A percentile compares a stretch with the other conserved stretches of the same genome.
Conservation (phyloP, 2,888 invertebrate species). For the Oligia fasciuncula region DNA sequence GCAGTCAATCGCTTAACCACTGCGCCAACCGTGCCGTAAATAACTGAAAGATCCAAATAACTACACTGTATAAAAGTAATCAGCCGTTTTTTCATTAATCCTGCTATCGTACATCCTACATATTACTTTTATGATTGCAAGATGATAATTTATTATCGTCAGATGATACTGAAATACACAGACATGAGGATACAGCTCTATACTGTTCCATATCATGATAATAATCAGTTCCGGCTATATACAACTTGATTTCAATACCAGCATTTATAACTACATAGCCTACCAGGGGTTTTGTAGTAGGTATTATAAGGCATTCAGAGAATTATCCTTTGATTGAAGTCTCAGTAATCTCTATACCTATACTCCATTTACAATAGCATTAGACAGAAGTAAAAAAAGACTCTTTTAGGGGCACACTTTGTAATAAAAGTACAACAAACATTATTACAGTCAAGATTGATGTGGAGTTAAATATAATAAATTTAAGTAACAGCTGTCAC, state of each 20-base stretch:
- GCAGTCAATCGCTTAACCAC: no score
- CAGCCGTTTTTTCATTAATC: neutral
- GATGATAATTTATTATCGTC: neutral
- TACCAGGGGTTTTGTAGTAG: neutral
- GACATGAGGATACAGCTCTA: no score
- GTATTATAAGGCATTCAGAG: neutral
- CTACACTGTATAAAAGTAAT: neutral
- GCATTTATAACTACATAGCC: constrained; percentile 15
- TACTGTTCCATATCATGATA: neutral
- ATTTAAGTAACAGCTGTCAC: no score
- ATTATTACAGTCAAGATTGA: no score
- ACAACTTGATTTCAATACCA: constrained; percentile 11
- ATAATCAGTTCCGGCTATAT: constrained; percentile 14
- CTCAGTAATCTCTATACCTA: constrained; percentile 5
- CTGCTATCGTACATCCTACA: neutral
- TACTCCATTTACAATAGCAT: no score
- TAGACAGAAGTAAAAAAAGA: no score
- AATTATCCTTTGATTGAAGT: constrained; percentile 37
- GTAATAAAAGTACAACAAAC: no score
- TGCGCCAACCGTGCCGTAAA: no score
- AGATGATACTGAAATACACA: neutral
- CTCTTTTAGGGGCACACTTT: no score
- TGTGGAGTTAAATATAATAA: no score
- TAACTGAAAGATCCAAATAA: neutral
- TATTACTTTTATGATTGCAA: neutral